phyloP scores from a whole-genome alignment of 2,888 invertebrate genomes.

The Scaptomyza polygonia region DNA sequence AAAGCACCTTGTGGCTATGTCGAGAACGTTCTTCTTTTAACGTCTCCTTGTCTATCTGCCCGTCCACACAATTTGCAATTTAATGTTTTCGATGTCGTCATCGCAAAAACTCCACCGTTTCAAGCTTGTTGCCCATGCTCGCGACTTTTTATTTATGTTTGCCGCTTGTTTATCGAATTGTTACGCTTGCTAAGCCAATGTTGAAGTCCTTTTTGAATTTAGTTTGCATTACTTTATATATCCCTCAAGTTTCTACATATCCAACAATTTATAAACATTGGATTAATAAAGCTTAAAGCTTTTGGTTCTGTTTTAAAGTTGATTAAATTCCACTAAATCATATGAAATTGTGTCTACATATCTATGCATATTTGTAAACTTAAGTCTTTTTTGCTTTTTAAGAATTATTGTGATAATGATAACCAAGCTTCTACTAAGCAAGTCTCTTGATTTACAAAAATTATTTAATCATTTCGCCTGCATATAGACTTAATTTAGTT shows the following conservation, averaged over 20 bases:
- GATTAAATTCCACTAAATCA: not conserved
- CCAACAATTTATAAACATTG: not conserved
- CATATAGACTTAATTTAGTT: not conserved
- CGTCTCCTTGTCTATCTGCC: not conserved
- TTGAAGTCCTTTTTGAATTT: conserved; percentile 36
- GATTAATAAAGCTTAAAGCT: not conserved
- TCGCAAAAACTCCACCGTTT: conserved; percentile 16
- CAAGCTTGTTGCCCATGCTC: not conserved
- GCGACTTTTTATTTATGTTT: conserved; percentile 18
- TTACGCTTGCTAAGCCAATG: too few species aligned
- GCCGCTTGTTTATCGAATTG: conserved; percentile 45
- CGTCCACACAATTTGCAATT: conserved; percentile 22
- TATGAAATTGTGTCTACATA: too few species aligned
- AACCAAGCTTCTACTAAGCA: too few species aligned
- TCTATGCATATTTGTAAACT: too few species aligned
- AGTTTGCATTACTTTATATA: conserved; percentile 47
- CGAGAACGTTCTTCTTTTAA: not conserved
- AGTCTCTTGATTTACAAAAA: not conserved
- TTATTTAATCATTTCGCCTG: not conserved
- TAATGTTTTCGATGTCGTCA: conserved; percentile 22
- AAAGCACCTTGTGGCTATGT: conserved; percentile 39
- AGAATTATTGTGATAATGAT: too few species aligned
- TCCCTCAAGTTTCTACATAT: too few species aligned
- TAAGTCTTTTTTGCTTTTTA: too few species aligned
- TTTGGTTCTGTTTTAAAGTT: not conserved